A percentile compares a stretch with the other conserved stretches of the same genome.
Evolutionary conservation across 2,797 vertebrate species (phyloP).

Genomic region (Dendrocincla tyrannina): DNA sequence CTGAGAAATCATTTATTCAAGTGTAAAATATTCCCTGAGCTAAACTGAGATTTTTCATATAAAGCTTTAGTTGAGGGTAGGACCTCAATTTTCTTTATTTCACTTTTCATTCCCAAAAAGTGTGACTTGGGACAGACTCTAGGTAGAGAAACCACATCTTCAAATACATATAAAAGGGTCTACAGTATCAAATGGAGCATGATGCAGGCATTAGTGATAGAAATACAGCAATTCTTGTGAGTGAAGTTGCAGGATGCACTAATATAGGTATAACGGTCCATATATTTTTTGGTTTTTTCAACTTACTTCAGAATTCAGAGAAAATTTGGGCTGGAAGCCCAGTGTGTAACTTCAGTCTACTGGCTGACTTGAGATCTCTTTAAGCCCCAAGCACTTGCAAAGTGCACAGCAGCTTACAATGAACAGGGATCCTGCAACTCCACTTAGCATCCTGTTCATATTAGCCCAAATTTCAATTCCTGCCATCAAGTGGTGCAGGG

Average conservation of each 20-base stretch:
- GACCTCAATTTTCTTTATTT: not conserved
- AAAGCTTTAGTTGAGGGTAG: not conserved
- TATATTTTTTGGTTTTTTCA: rapidly evolving
- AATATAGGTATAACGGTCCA: not conserved
- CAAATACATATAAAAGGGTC: not conserved
- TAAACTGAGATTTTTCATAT: not conserved
- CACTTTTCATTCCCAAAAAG: not conserved
- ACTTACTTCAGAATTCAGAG: not conserved
- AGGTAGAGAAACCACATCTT: not conserved
- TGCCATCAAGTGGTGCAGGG: not conserved
- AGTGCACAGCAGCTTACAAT: not conserved
- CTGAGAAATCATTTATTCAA: not conserved
- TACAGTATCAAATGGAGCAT: not conserved
- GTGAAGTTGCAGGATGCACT: not conserved
- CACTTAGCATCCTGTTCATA: not conserved
- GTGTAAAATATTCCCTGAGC: not conserved
- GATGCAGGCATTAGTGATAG: not conserved
- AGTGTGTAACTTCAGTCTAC: not conserved
- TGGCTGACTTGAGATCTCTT: not conserved
- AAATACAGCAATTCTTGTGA: not conserved
- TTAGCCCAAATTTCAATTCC: not conserved
- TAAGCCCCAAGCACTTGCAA: not conserved
- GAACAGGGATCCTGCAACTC: not conserved
- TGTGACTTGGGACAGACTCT: not conserved
- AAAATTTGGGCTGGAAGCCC: not conserved